Percentiles rank a stretch among this genome's conserved stretches.
Conservation (phyloP, 2,797 vertebrate genomes). For the Gadopsis bispinosus region DNA sequence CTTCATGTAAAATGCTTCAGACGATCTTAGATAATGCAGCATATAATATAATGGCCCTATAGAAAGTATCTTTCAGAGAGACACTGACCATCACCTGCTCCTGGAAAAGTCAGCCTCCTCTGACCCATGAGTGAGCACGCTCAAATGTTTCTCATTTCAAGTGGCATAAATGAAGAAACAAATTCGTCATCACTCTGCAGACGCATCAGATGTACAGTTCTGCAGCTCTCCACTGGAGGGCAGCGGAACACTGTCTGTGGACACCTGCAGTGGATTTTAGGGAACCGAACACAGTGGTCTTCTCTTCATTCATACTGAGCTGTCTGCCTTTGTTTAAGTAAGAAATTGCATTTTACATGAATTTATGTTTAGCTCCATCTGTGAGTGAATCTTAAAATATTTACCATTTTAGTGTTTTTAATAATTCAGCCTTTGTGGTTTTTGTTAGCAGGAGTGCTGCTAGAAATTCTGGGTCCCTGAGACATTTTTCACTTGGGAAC, state of each 20-base stretch:
- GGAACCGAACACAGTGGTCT: background rate
- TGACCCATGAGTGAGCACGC: background rate
- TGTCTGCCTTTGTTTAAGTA: constrained; percentile 22
- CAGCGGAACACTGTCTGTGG: constrained; percentile 70
- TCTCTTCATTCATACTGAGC: background rate
- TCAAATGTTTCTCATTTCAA: background rate
- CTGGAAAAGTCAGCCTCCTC: background rate
- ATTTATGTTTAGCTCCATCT: background rate
- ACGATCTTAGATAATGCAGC: background rate
- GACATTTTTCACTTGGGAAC: background rate
- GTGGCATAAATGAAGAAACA: background rate
- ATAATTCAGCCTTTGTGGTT: background rate
- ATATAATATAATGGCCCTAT: too few species aligned
- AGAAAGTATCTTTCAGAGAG: background rate
- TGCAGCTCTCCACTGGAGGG: constrained; percentile 78
- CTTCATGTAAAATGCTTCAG: too few species aligned
- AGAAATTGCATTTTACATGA: constrained; percentile 6
- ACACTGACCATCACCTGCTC: background rate
- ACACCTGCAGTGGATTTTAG: background rate
- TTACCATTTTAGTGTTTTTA: background rate
- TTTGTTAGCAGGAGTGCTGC: background rate
- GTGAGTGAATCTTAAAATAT: background rate
- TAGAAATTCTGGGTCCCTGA: background rate
- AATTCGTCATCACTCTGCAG: background rate
- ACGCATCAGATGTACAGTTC: constrained; percentile 12